Base-by-base conservation (phyloP, 2,797 vertebrate species). In the Picus viridis region DNA sequence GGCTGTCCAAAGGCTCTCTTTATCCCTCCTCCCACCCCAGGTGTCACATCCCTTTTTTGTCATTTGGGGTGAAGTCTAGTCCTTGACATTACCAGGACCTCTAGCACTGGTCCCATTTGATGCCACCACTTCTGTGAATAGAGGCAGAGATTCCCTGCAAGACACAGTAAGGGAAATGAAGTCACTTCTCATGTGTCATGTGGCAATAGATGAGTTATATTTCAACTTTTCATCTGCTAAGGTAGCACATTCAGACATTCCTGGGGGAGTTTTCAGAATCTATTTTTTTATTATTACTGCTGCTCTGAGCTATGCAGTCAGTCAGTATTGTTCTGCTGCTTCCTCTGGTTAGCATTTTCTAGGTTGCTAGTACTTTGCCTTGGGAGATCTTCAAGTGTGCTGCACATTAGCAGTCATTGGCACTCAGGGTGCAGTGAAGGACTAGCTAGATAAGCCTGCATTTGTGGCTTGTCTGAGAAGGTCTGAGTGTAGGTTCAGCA, bases 261-360 rank as follows among this genome's bases (percentile, higher is more conserved):
- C 61, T 5, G 24, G 10, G 36, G 18, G n/a, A 6, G 29, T 34
- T 64, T 7, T 12, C 36, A 62, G 63, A 43, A 43, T 43, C 41
- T 43, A 10, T 3, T 78, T 74, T 65, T 59, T 24, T 32, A 47
- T 45, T 93, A 47, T 75, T 24, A 39, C 51, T 84, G n/a, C 51
- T 83, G 6, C 87, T 92, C 32, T 67, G 27, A 80, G 43, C 67
- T 68, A 30, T 14, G 41, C 57, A 80, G 68, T 3, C 74, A 53
- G 86, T 14, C 49, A 45, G 29, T 85, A 90, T 81, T 86, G 49
- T 88, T 76, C 39, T 81, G 63, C 64, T 75, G 34, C 34, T 80
- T 92, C 39, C 71, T 76, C 43, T 80, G 51, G 43, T 84, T 70
- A 86, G 79, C 39, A 61, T 83, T 90, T 89, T 65, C 73, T 69